phyloP scores from a whole-genome alignment of 2,888 invertebrate genomes.

The Brachylomia viminalis region DNA sequence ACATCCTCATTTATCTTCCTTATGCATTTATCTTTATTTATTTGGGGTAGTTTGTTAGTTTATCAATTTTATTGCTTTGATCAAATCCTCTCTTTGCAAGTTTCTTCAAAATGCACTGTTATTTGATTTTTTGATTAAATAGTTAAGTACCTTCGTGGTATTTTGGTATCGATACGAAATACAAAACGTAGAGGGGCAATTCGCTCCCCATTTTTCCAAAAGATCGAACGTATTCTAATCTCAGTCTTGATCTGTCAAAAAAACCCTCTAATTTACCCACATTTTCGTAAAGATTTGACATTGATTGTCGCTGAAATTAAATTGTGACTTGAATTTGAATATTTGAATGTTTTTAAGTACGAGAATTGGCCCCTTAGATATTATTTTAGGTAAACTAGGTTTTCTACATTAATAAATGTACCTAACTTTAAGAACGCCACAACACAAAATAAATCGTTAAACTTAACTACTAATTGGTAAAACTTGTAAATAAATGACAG shows the following conservation, averaged over 20 bases:
- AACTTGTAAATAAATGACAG: conserved; percentile 34
- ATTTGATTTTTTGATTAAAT: neutral
- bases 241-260: neutral
- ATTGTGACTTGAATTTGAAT: too few species aligned
- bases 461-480: conserved; percentile 29
- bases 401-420: neutral
- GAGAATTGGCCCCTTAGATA: neutral
- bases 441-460: conserved; percentile 22
- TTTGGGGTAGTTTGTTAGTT: neutral
- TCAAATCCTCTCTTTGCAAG: too few species aligned
- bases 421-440: neutral
- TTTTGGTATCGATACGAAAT: neutral
- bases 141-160: neutral
- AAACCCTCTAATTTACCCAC: too few species aligned
- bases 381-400: neutral
- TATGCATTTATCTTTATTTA: conserved; percentile 7
- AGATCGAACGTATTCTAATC: neutral
- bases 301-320: too few species aligned
- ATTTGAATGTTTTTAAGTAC: neutral
- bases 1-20: conserved; percentile 15
- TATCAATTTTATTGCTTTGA: neutral
- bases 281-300: too few species aligned
- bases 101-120: neutral
- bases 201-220: neutral
- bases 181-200: neutral